phyloP scores from a whole-genome alignment of 2,113 vertebrate species.

The Gracilinanus agilis region DNA sequence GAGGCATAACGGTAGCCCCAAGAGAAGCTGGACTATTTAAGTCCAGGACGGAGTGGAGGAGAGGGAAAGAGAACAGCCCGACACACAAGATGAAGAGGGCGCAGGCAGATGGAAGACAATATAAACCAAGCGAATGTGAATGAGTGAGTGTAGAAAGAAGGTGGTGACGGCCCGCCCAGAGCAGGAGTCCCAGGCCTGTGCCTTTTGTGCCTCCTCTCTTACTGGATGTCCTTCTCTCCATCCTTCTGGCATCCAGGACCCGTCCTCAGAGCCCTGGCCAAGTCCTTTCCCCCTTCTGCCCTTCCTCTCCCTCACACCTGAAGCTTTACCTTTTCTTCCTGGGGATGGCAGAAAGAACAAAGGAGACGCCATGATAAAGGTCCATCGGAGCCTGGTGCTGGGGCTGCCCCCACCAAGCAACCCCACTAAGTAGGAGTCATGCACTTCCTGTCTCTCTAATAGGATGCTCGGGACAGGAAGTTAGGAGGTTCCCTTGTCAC shows the following conservation, averaged over 20 bases:
- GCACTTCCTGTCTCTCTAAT: background rate
- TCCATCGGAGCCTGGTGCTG: background rate
- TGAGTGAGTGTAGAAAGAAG: background rate
- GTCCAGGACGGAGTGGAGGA: too few relatives aligned
- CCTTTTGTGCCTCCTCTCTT: too few relatives aligned
- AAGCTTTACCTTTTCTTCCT: background rate
- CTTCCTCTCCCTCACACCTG: background rate
- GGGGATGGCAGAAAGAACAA: background rate
- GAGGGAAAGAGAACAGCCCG: background rate
- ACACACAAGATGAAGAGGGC: background rate
- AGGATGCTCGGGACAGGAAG: background rate
- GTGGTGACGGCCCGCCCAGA: too few relatives aligned
- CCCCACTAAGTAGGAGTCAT: too few relatives aligned
- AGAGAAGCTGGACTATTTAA: background rate
- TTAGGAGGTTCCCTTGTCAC: background rate
- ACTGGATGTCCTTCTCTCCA: too few relatives aligned
- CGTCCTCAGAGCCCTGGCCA: too few relatives aligned
- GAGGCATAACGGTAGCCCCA: background rate
- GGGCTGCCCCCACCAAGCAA: background rate
- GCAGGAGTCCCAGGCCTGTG: background rate
- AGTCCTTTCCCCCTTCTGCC: background rate
- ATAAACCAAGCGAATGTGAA: background rate
- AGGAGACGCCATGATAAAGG: background rate
- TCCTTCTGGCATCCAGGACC: too few relatives aligned
- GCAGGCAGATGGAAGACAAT: background rate